Conservation (phyloP, 2,113 vertebrate genomes). For the Oophaga pumilio region DNA sequence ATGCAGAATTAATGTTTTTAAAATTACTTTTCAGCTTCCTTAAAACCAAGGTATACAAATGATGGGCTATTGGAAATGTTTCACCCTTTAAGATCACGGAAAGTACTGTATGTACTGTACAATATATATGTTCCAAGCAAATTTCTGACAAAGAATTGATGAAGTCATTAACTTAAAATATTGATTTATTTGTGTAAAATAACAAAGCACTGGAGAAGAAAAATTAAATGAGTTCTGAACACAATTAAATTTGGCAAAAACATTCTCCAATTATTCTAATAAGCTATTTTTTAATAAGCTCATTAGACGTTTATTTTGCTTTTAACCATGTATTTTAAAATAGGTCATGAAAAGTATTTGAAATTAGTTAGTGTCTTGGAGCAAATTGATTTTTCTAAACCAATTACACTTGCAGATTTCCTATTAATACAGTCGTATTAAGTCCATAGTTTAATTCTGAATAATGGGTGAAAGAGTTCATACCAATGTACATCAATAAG, state of each 20-base stretch:
- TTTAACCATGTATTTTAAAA: constrained; percentile 15
- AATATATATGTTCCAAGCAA: not conserved
- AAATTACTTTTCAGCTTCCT: not conserved
- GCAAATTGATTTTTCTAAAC: constrained; percentile 18
- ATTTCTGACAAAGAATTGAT: not conserved
- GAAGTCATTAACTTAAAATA: not conserved
- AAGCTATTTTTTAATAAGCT: constrained; percentile 26
- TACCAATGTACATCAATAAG: too few relatives aligned
- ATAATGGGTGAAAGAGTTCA: too few relatives aligned
- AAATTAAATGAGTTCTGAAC: not conserved
- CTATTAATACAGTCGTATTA: not conserved
- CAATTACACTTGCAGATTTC: not conserved
- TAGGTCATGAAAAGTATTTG: constrained; percentile 29
- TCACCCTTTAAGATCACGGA: not conserved
- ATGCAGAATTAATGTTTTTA: not conserved
- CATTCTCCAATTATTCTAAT: constrained; percentile 7
- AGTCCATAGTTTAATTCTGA: not conserved
- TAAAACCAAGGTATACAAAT: not conserved
- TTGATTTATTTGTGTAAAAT: not conserved
- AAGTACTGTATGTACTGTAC: not conserved
- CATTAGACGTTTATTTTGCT: constrained; percentile 35
- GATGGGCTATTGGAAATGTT: not conserved
- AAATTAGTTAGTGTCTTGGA: constrained; percentile 22
- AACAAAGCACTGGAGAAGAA: too few relatives aligned
- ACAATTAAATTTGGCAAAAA: constrained; percentile 12